Conservation (phyloP, 1,140 invertebrate genomes). For the Heliconius eleuchia region DNA sequence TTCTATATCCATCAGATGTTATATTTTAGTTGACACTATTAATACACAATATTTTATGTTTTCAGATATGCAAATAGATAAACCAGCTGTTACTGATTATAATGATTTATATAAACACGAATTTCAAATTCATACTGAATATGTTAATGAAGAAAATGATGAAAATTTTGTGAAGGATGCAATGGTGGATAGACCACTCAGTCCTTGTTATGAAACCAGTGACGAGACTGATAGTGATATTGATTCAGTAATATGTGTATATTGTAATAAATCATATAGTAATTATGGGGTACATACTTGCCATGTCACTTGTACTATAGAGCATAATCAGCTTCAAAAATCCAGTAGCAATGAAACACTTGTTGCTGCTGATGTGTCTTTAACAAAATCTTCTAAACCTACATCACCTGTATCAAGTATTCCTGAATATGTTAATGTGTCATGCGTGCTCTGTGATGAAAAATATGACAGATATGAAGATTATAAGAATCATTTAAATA, state of each 20-base stretch:
- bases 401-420: constrained; percentile 36
- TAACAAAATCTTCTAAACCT: constrained; percentile 37
- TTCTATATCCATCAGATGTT: neutral
- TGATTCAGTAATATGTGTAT: constrained; percentile 72
- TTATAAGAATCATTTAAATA: constrained; percentile 72
- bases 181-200: constrained; percentile 42
- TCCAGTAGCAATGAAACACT: constrained; percentile 73
- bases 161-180: constrained; percentile 61
- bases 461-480: constrained; percentile 68
- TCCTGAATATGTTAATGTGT: constrained; percentile 54
- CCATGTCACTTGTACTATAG: constrained; percentile 70
- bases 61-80: constrained; percentile 59
- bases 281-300: constrained; percentile 65
- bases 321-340: constrained; percentile 60
- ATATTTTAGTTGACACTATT: neutral
- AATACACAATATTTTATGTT: constrained; percentile 33
- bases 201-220: constrained; percentile 58
- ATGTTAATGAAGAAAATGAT: constrained; percentile 65
- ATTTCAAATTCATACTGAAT: constrained; percentile 65
- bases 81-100: constrained; percentile 53
- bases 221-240: constrained; percentile 78
- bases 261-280: constrained; percentile 68
- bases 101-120: constrained; percentile 68
- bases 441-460: constrained; percentile 72
- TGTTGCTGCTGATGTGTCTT: constrained; percentile 62